Evolutionary conservation across 2,113 vertebrate genomes (phyloP), one percentile per base, ranked within the genome.

Genomic region (Xenopus laevis): DNA sequence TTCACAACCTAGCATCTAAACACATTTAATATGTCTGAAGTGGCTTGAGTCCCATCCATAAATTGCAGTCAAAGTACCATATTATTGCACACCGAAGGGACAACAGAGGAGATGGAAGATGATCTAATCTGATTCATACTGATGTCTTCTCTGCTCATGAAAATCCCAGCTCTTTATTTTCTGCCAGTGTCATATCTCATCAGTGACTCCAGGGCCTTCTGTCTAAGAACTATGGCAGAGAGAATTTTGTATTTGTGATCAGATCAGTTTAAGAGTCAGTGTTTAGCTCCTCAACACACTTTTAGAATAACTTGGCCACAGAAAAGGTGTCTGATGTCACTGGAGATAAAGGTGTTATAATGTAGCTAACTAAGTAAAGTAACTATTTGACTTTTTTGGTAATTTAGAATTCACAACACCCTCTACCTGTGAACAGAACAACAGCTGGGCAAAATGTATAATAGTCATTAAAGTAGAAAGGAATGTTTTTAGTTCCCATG

Each of bases 1-100:
- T 50, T 50, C 33, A 4, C 33, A 40, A 40, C 33, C 33, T 40
- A 27, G 23, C 23, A 27, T 27, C 23, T 4, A 40, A 40, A 40
- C 5, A 10, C 15, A 50, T 50, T 3, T 13, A 13, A 50, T 4
- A 50, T 50, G 47, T 13, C 11, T 16, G 15, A 3, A 66, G 44
- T 13, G 57, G 27, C 71, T 65, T 58, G 33, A 5, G 23, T 66
- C 27, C 33, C 33, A 40, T 40, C 33, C 33, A 40, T 9, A 40
- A 40, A 40, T 40, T 40, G 33, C 33, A 6, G 33, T 40, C 33
- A 40, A 40, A 40, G 33, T 40, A 40, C 33, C 33, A 40, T 65
- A 21, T 73, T 65, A 73, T 46, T 53, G 40, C 21, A 21, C 0
- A 17, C 10, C 55, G 71, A 72, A 62, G 65, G 61, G 17, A 46